Evolutionary conservation across 2,113 vertebrate genomes (phyloP).

Genomic region (Colinus virginianus): DNA sequence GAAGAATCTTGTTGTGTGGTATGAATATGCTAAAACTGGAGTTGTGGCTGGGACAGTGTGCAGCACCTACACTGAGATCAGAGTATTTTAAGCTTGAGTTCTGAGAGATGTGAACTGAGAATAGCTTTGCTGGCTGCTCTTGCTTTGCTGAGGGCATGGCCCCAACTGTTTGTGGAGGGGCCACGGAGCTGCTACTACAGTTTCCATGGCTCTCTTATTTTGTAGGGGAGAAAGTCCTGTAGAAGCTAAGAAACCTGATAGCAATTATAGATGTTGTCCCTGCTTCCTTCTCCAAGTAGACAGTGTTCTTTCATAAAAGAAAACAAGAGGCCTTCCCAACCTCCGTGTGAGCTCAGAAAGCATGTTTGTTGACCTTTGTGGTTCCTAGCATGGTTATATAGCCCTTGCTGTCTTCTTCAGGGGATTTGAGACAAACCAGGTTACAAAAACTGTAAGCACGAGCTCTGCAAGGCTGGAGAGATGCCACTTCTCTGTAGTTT

Average conservation of each 20-base stretch:
- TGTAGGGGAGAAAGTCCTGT: accelerated
- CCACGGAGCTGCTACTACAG: not conserved
- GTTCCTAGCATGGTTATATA: not conserved
- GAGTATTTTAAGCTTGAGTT: not conserved
- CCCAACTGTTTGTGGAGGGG: not conserved
- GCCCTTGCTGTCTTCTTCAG: not conserved
- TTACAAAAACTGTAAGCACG: not conserved
- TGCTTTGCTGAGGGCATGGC: not conserved
- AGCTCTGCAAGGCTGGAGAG: not conserved
- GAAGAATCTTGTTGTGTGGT: not conserved
- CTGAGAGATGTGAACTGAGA: not conserved
- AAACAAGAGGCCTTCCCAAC: not conserved
- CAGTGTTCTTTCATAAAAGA: not conserved
- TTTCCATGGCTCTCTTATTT: not conserved
- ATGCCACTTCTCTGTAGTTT: not conserved
- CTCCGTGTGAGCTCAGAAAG: not conserved
- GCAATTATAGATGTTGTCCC: not conserved
- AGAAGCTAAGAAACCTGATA: not conserved
- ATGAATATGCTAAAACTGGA: not conserved
- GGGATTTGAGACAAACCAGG: not conserved
- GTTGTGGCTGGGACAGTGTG: accelerated
- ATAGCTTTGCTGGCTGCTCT: not conserved
- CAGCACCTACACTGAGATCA: not conserved
- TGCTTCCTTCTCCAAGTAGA: not conserved
- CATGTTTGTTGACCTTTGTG: accelerated